phyloP scores from a whole-genome alignment of 2,888 invertebrate species.

The Drosophila maculinotata region DNA sequence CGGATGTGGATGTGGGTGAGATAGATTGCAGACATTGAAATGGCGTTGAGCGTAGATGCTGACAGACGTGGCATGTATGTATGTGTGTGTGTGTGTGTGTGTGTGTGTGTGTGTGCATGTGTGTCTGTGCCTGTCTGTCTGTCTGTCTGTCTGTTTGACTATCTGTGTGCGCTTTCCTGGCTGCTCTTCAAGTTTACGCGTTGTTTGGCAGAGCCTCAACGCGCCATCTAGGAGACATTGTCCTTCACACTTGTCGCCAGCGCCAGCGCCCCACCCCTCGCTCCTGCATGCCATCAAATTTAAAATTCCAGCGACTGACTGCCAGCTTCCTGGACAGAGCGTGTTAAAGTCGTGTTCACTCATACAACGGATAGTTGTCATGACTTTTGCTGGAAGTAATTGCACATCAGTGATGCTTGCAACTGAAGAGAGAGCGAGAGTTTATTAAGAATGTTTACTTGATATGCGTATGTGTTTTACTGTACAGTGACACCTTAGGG shows the following conservation, averaged over 20 bases:
- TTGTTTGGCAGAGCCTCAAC: slow-evolving; percentile 57
- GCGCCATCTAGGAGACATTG: slow-evolving; percentile 23
- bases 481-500: slow-evolving; percentile 19
- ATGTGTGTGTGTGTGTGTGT: not conserved
- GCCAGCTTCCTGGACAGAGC: slow-evolving; percentile 3
- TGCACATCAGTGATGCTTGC: not conserved
- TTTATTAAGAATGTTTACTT: no score
- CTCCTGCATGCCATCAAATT: slow-evolving; percentile 29
- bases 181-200: slow-evolving; percentile 56
- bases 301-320: slow-evolving; percentile 26
- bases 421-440: no score
- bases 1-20: slow-evolving; percentile 10
- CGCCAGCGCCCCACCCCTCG: not conserved
- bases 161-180: slow-evolving; percentile 29
- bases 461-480: no score
- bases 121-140: slow-evolving; percentile 2
- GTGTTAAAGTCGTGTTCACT: slow-evolving; percentile 15
- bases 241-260: slow-evolving; percentile 46
- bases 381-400: slow-evolving; percentile 9
- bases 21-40: slow-evolving; percentile 58
- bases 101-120: not conserved
- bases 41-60: slow-evolving; percentile 46
- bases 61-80: slow-evolving; percentile 27
- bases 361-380: slow-evolving; percentile 14
- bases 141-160: not conserved